Evolutionary conservation across 2,888 invertebrate genomes (phyloP).

Genomic region (Anoplius nigerrimus): DNA sequence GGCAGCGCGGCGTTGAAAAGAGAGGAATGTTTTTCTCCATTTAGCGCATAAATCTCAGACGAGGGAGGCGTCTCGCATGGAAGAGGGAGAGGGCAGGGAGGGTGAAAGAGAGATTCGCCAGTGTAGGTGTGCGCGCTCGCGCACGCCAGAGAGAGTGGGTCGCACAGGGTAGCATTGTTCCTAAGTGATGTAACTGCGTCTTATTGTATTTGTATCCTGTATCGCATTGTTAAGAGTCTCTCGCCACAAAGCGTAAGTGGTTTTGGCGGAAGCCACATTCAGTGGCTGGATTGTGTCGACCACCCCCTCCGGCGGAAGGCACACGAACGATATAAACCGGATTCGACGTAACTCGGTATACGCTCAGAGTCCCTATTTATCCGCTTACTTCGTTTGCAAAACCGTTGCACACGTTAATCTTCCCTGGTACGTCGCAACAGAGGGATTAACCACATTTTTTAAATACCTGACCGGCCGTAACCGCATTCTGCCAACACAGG

Average conservation of each 20-base stretch:
- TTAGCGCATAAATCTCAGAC: slow-evolving; percentile 73
- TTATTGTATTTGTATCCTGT: slow-evolving; percentile 76
- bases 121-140: slow-evolving; percentile 31
- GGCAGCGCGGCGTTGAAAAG: slow-evolving; percentile 56
- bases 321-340: slow-evolving; percentile 51
- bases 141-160: slow-evolving; percentile 41
- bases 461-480: background rate
- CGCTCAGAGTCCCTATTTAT: background rate
- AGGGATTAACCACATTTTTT: background rate
- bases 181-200: slow-evolving; percentile 76
- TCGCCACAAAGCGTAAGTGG: slow-evolving; percentile 75
- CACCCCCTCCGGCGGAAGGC: slow-evolving; percentile 50
- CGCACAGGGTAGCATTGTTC: slow-evolving; percentile 70
- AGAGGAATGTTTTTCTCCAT: slow-evolving; percentile 73
- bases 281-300: slow-evolving; percentile 72
- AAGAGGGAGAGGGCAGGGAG: slow-evolving; percentile 31
- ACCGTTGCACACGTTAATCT: background rate
- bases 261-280: slow-evolving; percentile 75
- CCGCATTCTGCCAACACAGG: too few species aligned
- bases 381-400: too few species aligned
- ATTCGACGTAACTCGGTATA: slow-evolving; percentile 59
- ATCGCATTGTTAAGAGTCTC: slow-evolving; percentile 74
- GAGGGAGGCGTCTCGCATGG: slow-evolving; percentile 49
- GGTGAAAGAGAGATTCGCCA: slow-evolving; percentile 13
- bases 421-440: background rate